A percentile compares a stretch with the other conserved stretches of the same genome.
These are phyloP conservation scores for Pseudolycoriella hygida DNA, from an alignment of 2,888 invertebrate species.

Conservation along the genomic window DNA sequence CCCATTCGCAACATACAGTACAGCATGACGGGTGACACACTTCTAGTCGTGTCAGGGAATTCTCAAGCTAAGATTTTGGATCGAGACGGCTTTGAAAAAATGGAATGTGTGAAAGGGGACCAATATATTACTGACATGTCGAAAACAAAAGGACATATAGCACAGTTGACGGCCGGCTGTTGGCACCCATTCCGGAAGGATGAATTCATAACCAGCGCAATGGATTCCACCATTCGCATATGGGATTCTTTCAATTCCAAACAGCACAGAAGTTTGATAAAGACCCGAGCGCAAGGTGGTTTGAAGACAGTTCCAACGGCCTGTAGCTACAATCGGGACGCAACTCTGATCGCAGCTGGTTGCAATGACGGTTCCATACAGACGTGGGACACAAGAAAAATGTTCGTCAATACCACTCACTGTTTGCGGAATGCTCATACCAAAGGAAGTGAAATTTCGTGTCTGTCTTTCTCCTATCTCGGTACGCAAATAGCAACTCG, in stretches of 20 bases:
- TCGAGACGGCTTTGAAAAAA: slow-evolving; percentile 81
- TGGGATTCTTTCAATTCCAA: slow-evolving; percentile 75
- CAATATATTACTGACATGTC: slow-evolving; percentile 92
- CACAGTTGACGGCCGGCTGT: slow-evolving; percentile 71
- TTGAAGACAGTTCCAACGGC: slow-evolving; percentile 70
- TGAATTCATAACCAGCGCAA: slow-evolving; percentile 87
- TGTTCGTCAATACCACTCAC: slow-evolving; percentile 72
- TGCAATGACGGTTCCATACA: slow-evolving; percentile 92
- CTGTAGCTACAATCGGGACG: slow-evolving; percentile 70
- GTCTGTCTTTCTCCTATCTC: slow-evolving; percentile 76
- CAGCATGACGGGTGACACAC: slow-evolving; percentile 83
- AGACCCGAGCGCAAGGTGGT: slow-evolving; percentile 73
- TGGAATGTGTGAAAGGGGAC: slow-evolving; percentile 89
- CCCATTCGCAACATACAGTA: slow-evolving; percentile 76
- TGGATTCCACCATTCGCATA: slow-evolving; percentile 82
- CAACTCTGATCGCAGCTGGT: slow-evolving; percentile 74
- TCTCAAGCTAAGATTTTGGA: slow-evolving; percentile 88
- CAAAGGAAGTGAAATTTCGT: slow-evolving; percentile 62
- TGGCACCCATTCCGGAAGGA: slow-evolving; percentile 87
- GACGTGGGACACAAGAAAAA: slow-evolving; percentile 90
- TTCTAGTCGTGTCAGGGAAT: slow-evolving; percentile 82
- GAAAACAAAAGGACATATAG: slow-evolving; percentile 85
- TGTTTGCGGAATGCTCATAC: slow-evolving; percentile 65
- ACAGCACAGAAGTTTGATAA: slow-evolving; percentile 67
- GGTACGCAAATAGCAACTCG: slow-evolving; percentile 61